Percentiles rank a stretch among this genome's conserved stretches.
Evolutionary conservation across 2,888 invertebrate genomes (phyloP).

Genomic region (Coleophora deauratella): DNA sequence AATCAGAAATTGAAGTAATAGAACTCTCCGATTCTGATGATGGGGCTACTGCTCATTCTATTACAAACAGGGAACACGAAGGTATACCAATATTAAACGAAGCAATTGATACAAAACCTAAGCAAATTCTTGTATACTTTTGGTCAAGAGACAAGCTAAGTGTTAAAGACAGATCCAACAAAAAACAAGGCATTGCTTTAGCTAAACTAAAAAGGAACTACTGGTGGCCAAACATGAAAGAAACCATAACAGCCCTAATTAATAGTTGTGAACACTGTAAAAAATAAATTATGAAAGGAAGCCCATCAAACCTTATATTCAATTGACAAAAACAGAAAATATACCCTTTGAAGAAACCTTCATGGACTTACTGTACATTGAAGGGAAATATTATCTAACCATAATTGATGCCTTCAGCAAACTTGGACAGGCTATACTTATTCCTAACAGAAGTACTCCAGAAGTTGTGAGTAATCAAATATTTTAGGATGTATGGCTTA

Average conservation of each 20-base stretch:
- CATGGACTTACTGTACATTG: constrained; percentile 11
- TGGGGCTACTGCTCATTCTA: background rate
- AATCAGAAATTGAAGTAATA: too few species aligned
- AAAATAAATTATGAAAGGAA: background rate
- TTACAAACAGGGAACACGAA: background rate
- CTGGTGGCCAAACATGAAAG: too few species aligned
- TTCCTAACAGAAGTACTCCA: constrained; percentile 17
- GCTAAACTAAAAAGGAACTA: too few species aligned
- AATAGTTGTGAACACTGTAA: background rate
- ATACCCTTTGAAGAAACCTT: too few species aligned
- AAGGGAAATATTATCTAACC: constrained; percentile 14
- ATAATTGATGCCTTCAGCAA: constrained; percentile 23
- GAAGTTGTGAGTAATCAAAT: constrained; percentile 15
- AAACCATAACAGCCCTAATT: too few species aligned
- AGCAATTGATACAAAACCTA: background rate
- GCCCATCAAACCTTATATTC: background rate
- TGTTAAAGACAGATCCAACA: background rate
- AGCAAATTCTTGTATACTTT: background rate
- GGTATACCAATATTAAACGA: background rate
- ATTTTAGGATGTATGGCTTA: background rate
- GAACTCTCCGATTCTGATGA: too few species aligned
- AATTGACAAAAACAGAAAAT: background rate
- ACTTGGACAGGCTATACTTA: constrained; percentile 20
- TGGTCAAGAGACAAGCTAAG: background rate
- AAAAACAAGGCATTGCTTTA: constrained; percentile 1